Conservation (phyloP, 2,113 vertebrate species). For the Nerophis lumbriciformis region DNA sequence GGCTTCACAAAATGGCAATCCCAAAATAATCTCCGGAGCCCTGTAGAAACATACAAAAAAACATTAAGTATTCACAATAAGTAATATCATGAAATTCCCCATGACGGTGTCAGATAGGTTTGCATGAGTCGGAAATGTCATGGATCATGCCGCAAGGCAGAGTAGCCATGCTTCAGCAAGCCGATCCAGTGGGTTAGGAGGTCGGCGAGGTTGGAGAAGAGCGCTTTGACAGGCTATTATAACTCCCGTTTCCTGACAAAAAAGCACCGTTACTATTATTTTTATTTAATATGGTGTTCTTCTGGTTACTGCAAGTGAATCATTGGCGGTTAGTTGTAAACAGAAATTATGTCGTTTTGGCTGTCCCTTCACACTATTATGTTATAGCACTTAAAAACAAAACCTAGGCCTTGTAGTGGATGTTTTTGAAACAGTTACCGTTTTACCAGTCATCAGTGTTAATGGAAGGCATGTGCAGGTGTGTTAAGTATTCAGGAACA, state of each 20-base stretch:
- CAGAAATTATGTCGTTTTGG: neutral
- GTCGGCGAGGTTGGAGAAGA: conserved; percentile 44
- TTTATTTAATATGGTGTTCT: conserved; percentile 11
- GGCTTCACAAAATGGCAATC: conserved; percentile 99
- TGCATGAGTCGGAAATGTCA: conserved; percentile 4
- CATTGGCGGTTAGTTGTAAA: neutral
- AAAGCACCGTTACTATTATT: conserved; percentile 28
- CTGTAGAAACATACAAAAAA: conserved; percentile 63
- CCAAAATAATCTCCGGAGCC: conserved; percentile 99
- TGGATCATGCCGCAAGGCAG: neutral
- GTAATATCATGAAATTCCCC: conserved; percentile 8
- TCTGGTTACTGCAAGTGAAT: conserved; percentile 11
- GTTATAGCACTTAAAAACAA: neutral
- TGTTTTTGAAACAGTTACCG: neutral
- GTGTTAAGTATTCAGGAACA: neutral
- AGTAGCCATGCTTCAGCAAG: conserved; percentile 22
- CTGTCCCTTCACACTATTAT: neutral
- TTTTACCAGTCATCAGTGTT: neutral
- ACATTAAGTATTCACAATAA: conserved; percentile 12
- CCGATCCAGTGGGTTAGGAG: conserved; percentile 52
- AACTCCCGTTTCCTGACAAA: conserved; percentile 20
- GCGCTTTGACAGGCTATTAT: conserved; percentile 34
- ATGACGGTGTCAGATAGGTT: conserved; percentile 19
- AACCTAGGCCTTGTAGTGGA: neutral
- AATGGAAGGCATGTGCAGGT: neutral